Evolutionary conservation across 2,113 vertebrate species (phyloP), one percentile per base, ranked within the genome.

Genomic region (Dasyurus viverrinus): DNA sequence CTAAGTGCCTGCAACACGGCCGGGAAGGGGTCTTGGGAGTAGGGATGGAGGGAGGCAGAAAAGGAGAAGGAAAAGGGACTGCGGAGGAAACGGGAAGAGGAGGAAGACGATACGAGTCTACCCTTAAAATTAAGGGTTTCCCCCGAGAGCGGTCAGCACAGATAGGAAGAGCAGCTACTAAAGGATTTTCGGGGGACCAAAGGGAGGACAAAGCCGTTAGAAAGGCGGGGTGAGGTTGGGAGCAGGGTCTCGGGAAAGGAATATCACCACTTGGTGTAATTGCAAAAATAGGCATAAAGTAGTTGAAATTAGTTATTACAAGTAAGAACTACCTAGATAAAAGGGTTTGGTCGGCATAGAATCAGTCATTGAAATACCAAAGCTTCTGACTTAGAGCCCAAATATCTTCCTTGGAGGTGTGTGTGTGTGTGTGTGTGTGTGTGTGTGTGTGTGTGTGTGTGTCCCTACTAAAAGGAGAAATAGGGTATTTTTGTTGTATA

Each of bases 301-400:
- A 97, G 96, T 95, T 91, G 54, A 96, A 95, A 89, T 97, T 91
- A 53, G 50, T 54, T 93, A 25, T 90, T 3, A 1, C n/a, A 27
- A 91, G 54, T 91, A 22, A 0, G 26, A 90, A 48, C 36, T 25
- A 0, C 11, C 8, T 89, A 50, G 42, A 89, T 89, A 14, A 52
- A 91, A 16, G 42, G 91, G 46, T 57, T 57, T 57, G 55, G 8
- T 57, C 55, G 8, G 10, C 26, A 27, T 9, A 57, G 55, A 57
- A 11, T 26, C 55, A 57, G 22, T 54, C 6, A 54, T 23, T 54
- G 54, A 54, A 84, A 48, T 27, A 19, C 93, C 89, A 76, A 42
- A 46, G 91, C 54, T 57, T 92, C 91, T 48, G 14, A 55, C 90
- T 84, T 2, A 0, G 4, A 0, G 25, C 50, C 6, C 26, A 57